Evolutionary conservation across 2,113 vertebrate species (phyloP), one percentile per base, ranked within the genome.

Genomic region (Picathartes gymnocephalus): DNA sequence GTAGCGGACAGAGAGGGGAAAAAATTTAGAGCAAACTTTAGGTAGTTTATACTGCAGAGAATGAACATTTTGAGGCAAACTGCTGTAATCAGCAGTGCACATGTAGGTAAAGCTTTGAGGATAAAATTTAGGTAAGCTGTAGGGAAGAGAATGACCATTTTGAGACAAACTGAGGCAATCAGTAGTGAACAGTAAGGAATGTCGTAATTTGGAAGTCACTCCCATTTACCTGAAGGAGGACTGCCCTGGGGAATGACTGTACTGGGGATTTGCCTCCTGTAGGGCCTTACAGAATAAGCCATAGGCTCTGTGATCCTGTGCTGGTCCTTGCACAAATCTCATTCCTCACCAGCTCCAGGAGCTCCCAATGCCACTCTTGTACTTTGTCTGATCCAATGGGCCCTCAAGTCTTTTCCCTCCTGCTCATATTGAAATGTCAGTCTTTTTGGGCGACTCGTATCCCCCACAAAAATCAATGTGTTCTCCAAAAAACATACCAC

Each of bases 251-350:
- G 15, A 50, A 18, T 16, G 22, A 5, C 16, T 13, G 30, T 9
- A 23, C 30, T 40, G 16, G 30, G 30, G 42, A 8, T 60, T 13
- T 70, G 30, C 20, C 8, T 50, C 30, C 16, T 35, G 2, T 2
- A 54, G 45, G 28, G 15, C 24, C 18, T 22, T 19, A 9, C 1
- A 7, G 44, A 57, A 25, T 5, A 33, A 50, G 13, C 15, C 6
- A 0, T 0, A 3, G 9, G 61, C 22, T 25, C 13, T 60, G 28
- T 45, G 15, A 30, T 35, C 35, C 27, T 10, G 7, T 16, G 48
- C 31, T 45, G 15, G 2, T 70, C 66, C 37, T 56, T 33, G 50
- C 45, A 66, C 28, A 45, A 5, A 28, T 13, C 19, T 35, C 14
- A 5, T 51, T 30, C 14, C 62, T 71, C 23, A 3, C 25, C 15